Percentiles rank a stretch among this genome's conserved stretches.
phyloP scores from a whole-genome alignment of 2,113 vertebrate genomes.

The Psilopogon haemacephalus region DNA sequence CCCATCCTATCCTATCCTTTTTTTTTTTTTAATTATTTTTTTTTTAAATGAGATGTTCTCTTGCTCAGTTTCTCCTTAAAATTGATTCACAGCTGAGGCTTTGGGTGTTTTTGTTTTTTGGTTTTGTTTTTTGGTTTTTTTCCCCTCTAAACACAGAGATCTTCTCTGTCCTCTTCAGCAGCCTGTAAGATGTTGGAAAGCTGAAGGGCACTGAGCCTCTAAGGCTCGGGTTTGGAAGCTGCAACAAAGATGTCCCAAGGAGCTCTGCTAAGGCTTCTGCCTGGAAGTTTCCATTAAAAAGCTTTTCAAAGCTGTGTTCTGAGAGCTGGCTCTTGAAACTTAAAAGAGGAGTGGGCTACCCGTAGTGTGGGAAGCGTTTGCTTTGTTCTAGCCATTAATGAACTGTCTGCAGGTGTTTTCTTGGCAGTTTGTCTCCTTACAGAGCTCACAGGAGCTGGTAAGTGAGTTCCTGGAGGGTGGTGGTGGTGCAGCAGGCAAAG shows the following conservation, averaged over 20 bases:
- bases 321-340: not conserved
- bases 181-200: not conserved
- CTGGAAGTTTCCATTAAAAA: not conserved
- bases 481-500: not conserved
- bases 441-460: not conserved
- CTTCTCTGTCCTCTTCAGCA: not conserved
- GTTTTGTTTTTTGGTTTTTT: too few relatives aligned
- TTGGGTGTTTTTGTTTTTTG: too few relatives aligned
- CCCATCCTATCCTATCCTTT: too few relatives aligned
- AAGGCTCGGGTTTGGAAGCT: not conserved
- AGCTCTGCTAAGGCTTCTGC: not conserved
- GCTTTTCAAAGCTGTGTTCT: not conserved
- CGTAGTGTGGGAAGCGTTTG: not conserved
- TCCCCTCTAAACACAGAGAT: not conserved
- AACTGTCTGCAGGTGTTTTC: not conserved
- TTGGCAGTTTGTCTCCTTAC: not conserved
- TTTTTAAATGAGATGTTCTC: not conserved
- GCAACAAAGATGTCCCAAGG: not conserved
- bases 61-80: not conserved
- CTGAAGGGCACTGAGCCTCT: not conserved
- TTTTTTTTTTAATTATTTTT: not conserved
- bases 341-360: not conserved
- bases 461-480: not conserved
- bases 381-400: not conserved
- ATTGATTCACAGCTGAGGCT: not conserved